Conservation (phyloP, 1,140 invertebrate species). For the Drosophila ambigua region DNA sequence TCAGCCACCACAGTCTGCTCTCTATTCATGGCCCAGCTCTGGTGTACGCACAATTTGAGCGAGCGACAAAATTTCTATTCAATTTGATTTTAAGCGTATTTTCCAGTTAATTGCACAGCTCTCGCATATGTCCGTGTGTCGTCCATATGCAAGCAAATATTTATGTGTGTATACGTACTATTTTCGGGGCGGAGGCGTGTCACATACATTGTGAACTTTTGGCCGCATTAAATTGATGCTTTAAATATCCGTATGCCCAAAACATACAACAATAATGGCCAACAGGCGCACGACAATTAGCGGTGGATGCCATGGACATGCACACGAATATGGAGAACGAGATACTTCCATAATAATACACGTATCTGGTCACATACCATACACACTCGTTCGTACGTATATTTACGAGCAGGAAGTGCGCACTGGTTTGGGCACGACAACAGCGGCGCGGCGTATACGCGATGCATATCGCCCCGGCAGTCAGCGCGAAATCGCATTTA, state of each 20-base stretch:
- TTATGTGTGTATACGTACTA: not conserved
- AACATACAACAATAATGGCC: conserved; percentile 57
- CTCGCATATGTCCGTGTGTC: conserved; percentile 41
- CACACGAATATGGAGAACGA: not conserved
- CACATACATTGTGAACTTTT: conserved; percentile 64
- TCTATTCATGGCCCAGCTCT: conserved; percentile 1
- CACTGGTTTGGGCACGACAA: conserved; percentile 37
- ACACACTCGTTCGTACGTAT: conserved; percentile 16
- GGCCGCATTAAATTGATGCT: conserved; percentile 72
- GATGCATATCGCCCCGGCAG: conserved; percentile 41
- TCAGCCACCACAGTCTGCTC: not conserved
- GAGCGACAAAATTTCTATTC: conserved; percentile 76
- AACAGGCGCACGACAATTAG: conserved; percentile 68
- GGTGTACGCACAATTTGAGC: conserved; percentile 74
- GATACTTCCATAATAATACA: too few species aligned
- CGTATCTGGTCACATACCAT: conserved; percentile 33
- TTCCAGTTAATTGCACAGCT: conserved; percentile 75
- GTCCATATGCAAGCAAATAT: conserved; percentile 1
- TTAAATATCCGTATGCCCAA: conserved; percentile 54
- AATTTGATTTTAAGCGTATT: conserved; percentile 82
- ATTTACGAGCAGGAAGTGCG: conserved; percentile 71
- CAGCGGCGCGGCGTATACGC: conserved; percentile 25
- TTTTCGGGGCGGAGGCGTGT: conserved; percentile 1
- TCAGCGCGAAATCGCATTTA: conserved; percentile 62
- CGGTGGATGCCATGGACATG: conserved; percentile 37